Conservation (phyloP, 2,888 invertebrate species). For the Eupithecia insigniata region DNA sequence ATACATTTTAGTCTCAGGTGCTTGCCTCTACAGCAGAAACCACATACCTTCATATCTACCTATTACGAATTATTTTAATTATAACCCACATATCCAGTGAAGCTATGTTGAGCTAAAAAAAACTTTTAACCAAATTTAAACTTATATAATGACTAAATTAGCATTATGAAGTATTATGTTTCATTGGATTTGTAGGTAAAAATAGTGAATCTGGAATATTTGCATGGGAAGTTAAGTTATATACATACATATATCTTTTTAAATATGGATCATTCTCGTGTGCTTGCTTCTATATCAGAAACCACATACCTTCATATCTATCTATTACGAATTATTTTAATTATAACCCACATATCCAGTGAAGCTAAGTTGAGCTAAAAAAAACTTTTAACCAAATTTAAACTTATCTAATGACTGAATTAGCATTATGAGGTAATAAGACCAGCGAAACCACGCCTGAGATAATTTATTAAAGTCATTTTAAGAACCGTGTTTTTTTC, state of each 20-base stretch:
- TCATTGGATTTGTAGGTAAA: too few relatives aligned
- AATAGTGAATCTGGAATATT: too few relatives aligned
- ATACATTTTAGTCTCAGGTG: too few relatives aligned
- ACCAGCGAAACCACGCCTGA: conserved; percentile 19
- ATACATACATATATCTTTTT: too few relatives aligned
- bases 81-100: conserved; percentile 30
- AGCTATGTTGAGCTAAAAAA: conserved; percentile 20
- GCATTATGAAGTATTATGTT: conserved; percentile 32
- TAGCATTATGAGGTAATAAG: conserved; percentile 30
- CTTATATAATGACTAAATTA: conserved; percentile 26
- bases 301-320: background rate
- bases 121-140: conserved; percentile 29
- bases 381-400: conserved; percentile 30
- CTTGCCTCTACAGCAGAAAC: too few relatives aligned
- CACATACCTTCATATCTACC: too few relatives aligned
- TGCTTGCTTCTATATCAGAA: too few relatives aligned
- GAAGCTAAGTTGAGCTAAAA: conserved; percentile 19
- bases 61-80: conserved; percentile 24
- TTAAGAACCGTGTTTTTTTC: background rate
- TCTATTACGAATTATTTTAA: conserved; percentile 23
- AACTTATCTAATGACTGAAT: conserved; percentile 24
- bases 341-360: conserved; percentile 31
- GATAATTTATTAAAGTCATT: conserved; percentile 16
- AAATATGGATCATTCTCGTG: too few relatives aligned
- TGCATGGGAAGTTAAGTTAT: too few relatives aligned